Evolutionary conservation across 2,797 vertebrate genomes (phyloP).

Genomic region (Heterohyrax brucei): DNA sequence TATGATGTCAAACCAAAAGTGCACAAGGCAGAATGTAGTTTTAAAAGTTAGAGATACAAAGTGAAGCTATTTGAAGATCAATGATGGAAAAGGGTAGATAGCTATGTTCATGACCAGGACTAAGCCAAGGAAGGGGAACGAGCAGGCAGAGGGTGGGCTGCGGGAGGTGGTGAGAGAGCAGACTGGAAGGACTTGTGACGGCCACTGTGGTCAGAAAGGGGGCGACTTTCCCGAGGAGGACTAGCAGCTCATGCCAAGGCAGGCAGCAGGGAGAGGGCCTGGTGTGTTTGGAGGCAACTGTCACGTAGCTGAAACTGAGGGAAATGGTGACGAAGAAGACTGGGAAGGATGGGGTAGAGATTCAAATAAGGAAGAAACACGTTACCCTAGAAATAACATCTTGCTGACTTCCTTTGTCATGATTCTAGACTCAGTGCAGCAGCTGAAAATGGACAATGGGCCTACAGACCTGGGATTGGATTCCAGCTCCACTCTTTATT

Average conservation of each 20-base stretch:
- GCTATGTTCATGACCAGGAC: too few relatives aligned
- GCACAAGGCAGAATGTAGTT: neutral
- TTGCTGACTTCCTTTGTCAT: neutral
- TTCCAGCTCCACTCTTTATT: neutral
- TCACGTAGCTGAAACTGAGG: neutral
- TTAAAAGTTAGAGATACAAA: conserved; percentile 12
- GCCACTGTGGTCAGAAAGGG: fast-evolving
- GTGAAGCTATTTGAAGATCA: neutral
- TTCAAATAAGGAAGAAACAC: neutral
- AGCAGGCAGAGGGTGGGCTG: neutral
- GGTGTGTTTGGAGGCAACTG: neutral
- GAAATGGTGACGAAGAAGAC: neutral
- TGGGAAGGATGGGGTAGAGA: neutral
- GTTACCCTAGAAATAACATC: neutral
- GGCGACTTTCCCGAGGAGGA: neutral
- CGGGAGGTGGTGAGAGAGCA: too few relatives aligned
- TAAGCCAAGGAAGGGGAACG: neutral
- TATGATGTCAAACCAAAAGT: neutral
- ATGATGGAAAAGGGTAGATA: neutral
- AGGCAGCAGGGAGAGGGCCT: neutral
- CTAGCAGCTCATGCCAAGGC: neutral
- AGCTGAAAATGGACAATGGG: neutral
- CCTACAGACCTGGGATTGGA: neutral
- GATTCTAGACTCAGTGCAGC: neutral
- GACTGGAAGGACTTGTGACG: neutral